Evolutionary conservation across 1,140 invertebrate genomes (phyloP).

Genomic region (Carposina sasakii): DNA sequence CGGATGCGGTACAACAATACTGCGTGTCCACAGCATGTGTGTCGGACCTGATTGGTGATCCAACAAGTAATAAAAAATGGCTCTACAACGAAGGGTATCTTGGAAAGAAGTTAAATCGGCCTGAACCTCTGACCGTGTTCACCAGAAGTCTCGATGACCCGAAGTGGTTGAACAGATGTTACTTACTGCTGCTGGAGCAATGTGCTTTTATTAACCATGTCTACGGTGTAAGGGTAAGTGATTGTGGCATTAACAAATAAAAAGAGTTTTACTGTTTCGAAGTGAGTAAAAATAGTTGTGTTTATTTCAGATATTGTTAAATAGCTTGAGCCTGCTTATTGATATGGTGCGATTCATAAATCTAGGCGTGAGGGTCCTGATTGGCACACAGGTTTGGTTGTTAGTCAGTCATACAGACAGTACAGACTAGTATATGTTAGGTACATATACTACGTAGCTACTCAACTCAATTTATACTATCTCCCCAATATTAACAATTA

Average conservation of each 20-base stretch:
- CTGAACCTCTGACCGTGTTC: too few relatives aligned
- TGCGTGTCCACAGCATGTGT: constrained; percentile 8
- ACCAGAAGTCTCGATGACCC: constrained; percentile 15
- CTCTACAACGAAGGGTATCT: constrained; percentile 12
- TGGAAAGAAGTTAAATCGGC: background rate
- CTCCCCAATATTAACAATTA: too few relatives aligned
- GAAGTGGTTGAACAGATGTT: constrained; percentile 32
- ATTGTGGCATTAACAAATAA: background rate
- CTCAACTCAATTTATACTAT: too few relatives aligned
- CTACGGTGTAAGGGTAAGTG: constrained; percentile 41
- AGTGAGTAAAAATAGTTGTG: background rate
- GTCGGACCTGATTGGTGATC: constrained; percentile 12
- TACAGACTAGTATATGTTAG: too few relatives aligned
- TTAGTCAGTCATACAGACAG: too few relatives aligned
- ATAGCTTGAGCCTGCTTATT: constrained; percentile 40
- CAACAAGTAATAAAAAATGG: constrained; percentile 24
- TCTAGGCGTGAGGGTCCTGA: constrained; percentile 32
- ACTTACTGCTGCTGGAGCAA: constrained; percentile 38
- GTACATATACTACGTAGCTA: too few relatives aligned
- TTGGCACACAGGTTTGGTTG: constrained; percentile 43
- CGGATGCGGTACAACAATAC: constrained; percentile 21
- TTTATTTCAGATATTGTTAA: constrained; percentile 45
- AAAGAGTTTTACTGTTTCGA: background rate
- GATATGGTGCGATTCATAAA: constrained; percentile 50
- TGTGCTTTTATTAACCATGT: constrained; percentile 37